phyloP scores from a whole-genome alignment of 2,888 invertebrate genomes.

The Latrodectus hesperus region DNA sequence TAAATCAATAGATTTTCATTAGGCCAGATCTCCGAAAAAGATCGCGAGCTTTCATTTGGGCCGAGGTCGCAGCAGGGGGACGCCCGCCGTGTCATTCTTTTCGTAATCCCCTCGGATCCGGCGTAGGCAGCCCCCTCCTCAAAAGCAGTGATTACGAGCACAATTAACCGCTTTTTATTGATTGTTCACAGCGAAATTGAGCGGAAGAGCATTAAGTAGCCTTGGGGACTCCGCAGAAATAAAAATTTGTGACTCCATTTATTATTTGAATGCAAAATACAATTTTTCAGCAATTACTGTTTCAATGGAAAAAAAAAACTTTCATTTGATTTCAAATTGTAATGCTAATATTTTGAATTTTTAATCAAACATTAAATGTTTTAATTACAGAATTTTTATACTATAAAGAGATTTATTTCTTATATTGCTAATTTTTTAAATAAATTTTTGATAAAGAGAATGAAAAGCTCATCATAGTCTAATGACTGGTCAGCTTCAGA shows the following conservation, averaged over 20 bases:
- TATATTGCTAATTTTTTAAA: too few relatives aligned
- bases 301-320: too few relatives aligned
- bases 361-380: too few relatives aligned
- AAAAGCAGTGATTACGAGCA: slow-evolving; percentile 55
- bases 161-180: slow-evolving; percentile 68
- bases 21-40: slow-evolving; percentile 34
- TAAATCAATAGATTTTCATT: slow-evolving; percentile 68
- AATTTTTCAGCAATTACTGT: too few relatives aligned
- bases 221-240: slow-evolving; percentile 35
- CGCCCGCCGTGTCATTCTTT: slow-evolving; percentile 30
- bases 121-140: slow-evolving; percentile 3
- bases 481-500: too few relatives aligned
- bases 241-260: neutral
- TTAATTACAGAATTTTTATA: too few relatives aligned
- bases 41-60: slow-evolving; percentile 35
- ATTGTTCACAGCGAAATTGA: slow-evolving; percentile 66
- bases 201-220: slow-evolving; percentile 23
- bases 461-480: too few relatives aligned
- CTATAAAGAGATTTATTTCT: too few relatives aligned
- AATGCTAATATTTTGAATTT: too few relatives aligned
- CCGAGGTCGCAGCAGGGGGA: slow-evolving; percentile 24
- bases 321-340: too few relatives aligned
- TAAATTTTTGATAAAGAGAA: too few relatives aligned
- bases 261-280: too few relatives aligned
- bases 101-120: slow-evolving; percentile 46